Percentiles rank a stretch among this genome's conserved stretches.
These are phyloP conservation scores for Hydrolagus affinis DNA, from an alignment of 2,113 vertebrate genomes.

Conservation along the genomic window DNA sequence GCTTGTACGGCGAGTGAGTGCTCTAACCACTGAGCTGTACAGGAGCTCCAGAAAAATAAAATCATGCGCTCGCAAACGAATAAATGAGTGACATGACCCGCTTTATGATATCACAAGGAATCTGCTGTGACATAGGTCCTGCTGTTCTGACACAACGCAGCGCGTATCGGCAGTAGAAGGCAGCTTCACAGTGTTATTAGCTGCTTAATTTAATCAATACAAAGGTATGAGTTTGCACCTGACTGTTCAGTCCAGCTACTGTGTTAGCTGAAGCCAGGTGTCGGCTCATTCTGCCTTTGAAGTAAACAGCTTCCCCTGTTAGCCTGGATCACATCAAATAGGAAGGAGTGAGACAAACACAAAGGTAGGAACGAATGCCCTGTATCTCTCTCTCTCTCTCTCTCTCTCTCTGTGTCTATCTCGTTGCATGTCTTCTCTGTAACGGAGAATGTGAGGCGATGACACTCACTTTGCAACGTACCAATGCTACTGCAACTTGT, in stretches of 20 bases:
- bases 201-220: not conserved
- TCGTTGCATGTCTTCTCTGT: no score
- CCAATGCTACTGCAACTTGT: no score
- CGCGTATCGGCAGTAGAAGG: not conserved
- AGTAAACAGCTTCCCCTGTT: not conserved
- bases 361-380: not conserved
- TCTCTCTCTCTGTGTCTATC: no score
- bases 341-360: not conserved
- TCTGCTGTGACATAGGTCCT: constrained; percentile 5
- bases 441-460: not conserved
- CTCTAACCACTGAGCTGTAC: no score
- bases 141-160: constrained; percentile 16
- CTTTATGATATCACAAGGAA: constrained; percentile 27
- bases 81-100: not conserved
- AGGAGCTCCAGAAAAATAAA: no score
- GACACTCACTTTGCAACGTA: no score
- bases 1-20: no score
- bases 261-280: not conserved
- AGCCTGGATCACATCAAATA: not conserved
- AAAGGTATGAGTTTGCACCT: constrained; percentile 9
- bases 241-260: no score
- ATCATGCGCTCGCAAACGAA: no score
- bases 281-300: not conserved
- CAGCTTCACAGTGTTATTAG: not conserved
- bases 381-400: no score